These are phyloP conservation scores for Rhagologus leucostigma DNA, from an alignment of 2,113 vertebrate genomes.

Conservation along the genomic window DNA sequence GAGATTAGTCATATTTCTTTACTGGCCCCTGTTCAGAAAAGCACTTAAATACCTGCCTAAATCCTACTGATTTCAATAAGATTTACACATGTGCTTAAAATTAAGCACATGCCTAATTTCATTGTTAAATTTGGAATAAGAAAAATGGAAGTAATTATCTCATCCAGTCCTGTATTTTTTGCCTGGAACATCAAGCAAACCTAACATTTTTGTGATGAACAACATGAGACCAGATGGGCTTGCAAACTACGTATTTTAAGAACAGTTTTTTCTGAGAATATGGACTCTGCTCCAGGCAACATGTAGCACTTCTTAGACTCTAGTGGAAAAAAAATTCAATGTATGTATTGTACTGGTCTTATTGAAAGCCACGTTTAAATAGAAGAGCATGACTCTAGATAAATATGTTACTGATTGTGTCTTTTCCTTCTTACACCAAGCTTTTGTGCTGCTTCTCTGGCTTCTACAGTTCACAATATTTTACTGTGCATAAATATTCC, in stretches of 20 bases:
- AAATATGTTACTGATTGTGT: background rate
- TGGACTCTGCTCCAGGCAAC: background rate
- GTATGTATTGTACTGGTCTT: accelerated
- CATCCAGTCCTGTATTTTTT: background rate
- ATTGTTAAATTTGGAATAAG: background rate
- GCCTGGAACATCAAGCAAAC: background rate
- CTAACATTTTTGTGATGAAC: background rate
- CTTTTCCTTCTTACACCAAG: background rate
- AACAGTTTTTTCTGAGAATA: background rate
- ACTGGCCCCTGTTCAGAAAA: background rate
- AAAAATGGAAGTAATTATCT: background rate
- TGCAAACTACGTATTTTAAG: background rate
- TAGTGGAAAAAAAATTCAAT: background rate
- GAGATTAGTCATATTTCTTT: slow-evolving; percentile 21
- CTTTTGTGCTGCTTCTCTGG: background rate
- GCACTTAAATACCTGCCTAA: slow-evolving; percentile 32
- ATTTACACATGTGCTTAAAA: slow-evolving; percentile 14
- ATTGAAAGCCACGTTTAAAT: background rate
- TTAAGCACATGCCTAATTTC: background rate
- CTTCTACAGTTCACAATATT: background rate
- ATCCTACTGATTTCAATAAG: background rate
- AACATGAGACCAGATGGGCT: background rate
- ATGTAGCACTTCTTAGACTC: background rate
- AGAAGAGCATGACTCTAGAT: background rate
- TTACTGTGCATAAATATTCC: background rate